Conservation (phyloP, 2,888 invertebrate genomes). For the Chironomus riparius region DNA sequence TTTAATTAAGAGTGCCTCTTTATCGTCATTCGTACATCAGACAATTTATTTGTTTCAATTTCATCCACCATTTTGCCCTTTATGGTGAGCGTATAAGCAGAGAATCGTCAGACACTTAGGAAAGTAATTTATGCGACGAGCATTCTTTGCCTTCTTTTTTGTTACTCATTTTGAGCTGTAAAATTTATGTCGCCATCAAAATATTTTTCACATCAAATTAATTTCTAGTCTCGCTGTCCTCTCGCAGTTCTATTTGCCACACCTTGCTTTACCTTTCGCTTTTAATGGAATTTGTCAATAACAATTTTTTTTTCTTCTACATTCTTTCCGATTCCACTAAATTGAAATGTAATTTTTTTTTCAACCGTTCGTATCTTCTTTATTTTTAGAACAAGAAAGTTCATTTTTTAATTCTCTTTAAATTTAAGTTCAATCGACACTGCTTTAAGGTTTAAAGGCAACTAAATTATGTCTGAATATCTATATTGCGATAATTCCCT, state of each 20-base stretch:
- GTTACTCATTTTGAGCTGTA: too few relatives aligned
- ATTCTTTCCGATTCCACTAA: background rate
- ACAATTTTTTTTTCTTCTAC: background rate
- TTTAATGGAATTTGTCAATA: too few relatives aligned
- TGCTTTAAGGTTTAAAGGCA: slow-evolving; percentile 25
- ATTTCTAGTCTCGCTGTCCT: too few relatives aligned
- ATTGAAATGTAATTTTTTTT: background rate
- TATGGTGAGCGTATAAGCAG: background rate
- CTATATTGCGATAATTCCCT: slow-evolving; percentile 27
- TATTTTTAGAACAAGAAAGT: background rate
- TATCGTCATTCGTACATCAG: background rate
- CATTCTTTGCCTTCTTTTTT: too few relatives aligned
- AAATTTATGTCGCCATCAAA: too few relatives aligned
- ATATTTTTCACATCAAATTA: too few relatives aligned
- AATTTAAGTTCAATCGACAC: slow-evolving; percentile 1
- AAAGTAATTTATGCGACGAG: background rate
- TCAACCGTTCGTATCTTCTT: background rate
- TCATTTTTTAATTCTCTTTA: background rate
- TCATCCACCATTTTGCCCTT: background rate
- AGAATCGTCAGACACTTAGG: background rate
- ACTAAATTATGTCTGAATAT: slow-evolving; percentile 22
- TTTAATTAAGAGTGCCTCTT: background rate
- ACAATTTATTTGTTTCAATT: background rate
- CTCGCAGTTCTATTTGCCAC: too few relatives aligned
- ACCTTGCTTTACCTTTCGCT: too few relatives aligned